Percentiles rank a stretch among this genome's conserved stretches.
Conservation (phyloP, 2,113 vertebrate species). For the Delphinus delphis region DNA sequence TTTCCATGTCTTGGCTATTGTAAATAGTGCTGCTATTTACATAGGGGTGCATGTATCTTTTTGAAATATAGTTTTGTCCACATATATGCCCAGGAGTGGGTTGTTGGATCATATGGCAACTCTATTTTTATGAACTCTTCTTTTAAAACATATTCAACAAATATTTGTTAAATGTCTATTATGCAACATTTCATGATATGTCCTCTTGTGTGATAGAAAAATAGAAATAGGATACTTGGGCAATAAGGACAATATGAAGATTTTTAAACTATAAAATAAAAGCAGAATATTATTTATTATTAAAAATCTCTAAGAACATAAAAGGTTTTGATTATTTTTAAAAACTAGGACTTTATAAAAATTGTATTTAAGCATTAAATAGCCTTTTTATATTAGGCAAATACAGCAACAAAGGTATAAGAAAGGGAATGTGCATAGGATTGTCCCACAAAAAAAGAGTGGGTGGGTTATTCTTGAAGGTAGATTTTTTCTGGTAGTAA, state of each 20-base stretch:
- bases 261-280: background rate
- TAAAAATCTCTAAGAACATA: background rate
- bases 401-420: background rate
- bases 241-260: background rate
- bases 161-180: background rate
- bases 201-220: background rate
- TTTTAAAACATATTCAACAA: background rate
- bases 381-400: background rate
- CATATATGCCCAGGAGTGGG: background rate
- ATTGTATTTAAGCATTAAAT: background rate
- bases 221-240: background rate
- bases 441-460: background rate
- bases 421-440: background rate
- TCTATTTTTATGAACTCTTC: background rate
- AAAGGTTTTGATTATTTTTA: background rate
- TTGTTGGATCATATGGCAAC: background rate
- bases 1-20: background rate
- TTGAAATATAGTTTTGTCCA: background rate
- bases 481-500: background rate
- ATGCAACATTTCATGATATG: background rate
- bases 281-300: background rate
- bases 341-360: background rate
- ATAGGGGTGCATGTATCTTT: background rate
- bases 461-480: background rate
- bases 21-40: background rate